phyloP scores from a whole-genome alignment of 2,888 invertebrate genomes.

The Stegophylla sp. region DNA sequence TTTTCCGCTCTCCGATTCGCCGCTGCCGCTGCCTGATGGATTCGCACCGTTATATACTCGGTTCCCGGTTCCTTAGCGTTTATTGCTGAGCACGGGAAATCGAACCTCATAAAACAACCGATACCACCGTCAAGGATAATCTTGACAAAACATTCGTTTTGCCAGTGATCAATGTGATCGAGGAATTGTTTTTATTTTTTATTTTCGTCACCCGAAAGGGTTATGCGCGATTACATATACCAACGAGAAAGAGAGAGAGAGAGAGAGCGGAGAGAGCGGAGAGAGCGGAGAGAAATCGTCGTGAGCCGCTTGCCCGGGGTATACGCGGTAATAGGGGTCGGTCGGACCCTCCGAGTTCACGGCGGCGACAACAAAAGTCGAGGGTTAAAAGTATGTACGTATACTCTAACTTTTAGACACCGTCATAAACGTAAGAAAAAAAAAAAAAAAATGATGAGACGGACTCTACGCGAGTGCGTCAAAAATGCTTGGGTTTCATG shows the following conservation, averaged over 20 bases:
- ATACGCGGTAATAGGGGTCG: conserved; percentile 35
- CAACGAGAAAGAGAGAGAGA: no score
- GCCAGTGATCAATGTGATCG: background rate
- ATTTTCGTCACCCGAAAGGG: conserved; percentile 32
- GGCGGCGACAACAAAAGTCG: conserved; percentile 24
- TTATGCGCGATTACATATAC: conserved; percentile 38
- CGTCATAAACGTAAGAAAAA: conserved; percentile 20
- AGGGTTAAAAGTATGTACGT: conserved; percentile 21
- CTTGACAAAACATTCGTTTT: conserved; percentile 55
- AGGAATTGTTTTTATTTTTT: conserved; percentile 48
- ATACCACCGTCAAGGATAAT: conserved; percentile 38
- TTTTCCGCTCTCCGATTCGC: conserved; percentile 58
- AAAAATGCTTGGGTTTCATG: no score
- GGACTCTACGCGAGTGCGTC: background rate
- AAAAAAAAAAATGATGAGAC: background rate
- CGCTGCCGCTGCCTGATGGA: conserved; percentile 54
- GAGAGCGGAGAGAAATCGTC: background rate
- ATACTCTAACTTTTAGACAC: conserved; percentile 33
- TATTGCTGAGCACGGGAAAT: conserved; percentile 30
- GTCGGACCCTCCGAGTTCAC: conserved; percentile 34
- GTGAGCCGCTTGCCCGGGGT: conserved; percentile 13
- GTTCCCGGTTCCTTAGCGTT: background rate
- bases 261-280: background rate
- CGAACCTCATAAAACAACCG: conserved; percentile 57
- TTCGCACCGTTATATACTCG: conserved; percentile 43